Percentiles rank a stretch among this genome's conserved stretches.
Conservation (phyloP, 2,888 invertebrate species). For the Zonitis immaculata region DNA sequence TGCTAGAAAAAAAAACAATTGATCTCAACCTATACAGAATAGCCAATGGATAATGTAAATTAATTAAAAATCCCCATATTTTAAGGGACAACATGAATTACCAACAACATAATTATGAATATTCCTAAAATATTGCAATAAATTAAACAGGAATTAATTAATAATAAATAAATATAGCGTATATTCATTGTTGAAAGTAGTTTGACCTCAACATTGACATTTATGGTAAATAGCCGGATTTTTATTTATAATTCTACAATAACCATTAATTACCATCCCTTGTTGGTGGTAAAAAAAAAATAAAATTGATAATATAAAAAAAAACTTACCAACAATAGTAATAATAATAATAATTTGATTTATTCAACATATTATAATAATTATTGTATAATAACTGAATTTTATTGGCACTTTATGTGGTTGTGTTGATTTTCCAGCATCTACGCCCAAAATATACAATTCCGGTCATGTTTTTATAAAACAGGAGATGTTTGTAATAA, state of each 20-base stretch:
- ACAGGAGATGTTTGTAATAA: not conserved
- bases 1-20: not conserved
- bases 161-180: not conserved
- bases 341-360: too few species aligned
- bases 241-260: too few species aligned
- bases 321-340: slow-evolving; percentile 1
- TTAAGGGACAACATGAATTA: not conserved
- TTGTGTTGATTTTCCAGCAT: slow-evolving; percentile 13
- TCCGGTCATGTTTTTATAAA: not conserved
- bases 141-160: slow-evolving; percentile 1
- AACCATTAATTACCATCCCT: too few species aligned
- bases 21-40: not conserved
- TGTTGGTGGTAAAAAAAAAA: too few species aligned
- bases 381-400: too few species aligned
- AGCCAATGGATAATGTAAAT: not conserved
- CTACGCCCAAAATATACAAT: slow-evolving; percentile 3
- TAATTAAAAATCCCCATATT: not conserved
- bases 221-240: slow-evolving; percentile 26
- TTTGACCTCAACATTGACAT: slow-evolving; percentile 40
- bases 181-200: slow-evolving; percentile 15
- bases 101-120: not conserved
- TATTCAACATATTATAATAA: too few species aligned
- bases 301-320: too few species aligned
- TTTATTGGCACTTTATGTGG: slow-evolving; percentile 3
- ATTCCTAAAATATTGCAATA: not conserved